Conservation (phyloP, 2,888 invertebrate species). For the Buathra laborator region DNA sequence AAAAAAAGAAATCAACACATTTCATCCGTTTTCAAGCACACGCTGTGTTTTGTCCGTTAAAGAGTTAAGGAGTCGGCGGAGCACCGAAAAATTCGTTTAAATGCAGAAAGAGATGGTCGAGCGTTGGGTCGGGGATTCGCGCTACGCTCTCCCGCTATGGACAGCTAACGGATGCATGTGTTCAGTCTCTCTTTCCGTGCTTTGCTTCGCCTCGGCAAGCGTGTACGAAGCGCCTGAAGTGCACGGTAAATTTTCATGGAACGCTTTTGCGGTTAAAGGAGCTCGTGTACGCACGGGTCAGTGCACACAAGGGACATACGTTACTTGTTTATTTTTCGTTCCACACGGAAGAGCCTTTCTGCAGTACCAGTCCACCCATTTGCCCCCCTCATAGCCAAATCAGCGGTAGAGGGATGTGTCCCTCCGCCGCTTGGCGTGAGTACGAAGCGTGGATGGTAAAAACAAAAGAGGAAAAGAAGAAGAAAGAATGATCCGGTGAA, state of each 20-base stretch:
- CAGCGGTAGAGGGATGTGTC: neutral
- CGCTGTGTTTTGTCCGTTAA: neutral
- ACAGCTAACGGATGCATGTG: constrained; percentile 6
- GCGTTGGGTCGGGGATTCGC: neutral
- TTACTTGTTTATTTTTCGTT: constrained; percentile 61
- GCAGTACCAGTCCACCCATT: constrained; percentile 16
- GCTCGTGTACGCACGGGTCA: constrained; percentile 32
- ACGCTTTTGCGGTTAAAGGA: constrained; percentile 52
- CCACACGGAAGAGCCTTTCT: constrained; percentile 48
- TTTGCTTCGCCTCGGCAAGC: constrained; percentile 1
- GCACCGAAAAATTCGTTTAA: constrained; percentile 29
- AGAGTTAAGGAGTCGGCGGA: constrained; percentile 5
- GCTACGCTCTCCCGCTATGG: neutral
- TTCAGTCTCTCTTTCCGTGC: constrained; percentile 8
- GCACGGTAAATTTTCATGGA: constrained; percentile 50
- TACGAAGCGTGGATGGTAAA: constrained; percentile 44
- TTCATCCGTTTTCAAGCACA: neutral
- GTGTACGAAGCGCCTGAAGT: constrained; percentile 30
- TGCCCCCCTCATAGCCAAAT: constrained; percentile 4
- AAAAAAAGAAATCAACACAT: neutral
- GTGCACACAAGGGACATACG: constrained; percentile 46
- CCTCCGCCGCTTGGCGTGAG: neutral
- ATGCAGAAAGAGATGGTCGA: constrained; percentile 12
- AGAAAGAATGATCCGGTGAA: constrained; percentile 21
- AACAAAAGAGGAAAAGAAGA: constrained; percentile 12